Evolutionary conservation across 2,888 invertebrate genomes (phyloP).

Genomic region (Zele albiditarsus): DNA sequence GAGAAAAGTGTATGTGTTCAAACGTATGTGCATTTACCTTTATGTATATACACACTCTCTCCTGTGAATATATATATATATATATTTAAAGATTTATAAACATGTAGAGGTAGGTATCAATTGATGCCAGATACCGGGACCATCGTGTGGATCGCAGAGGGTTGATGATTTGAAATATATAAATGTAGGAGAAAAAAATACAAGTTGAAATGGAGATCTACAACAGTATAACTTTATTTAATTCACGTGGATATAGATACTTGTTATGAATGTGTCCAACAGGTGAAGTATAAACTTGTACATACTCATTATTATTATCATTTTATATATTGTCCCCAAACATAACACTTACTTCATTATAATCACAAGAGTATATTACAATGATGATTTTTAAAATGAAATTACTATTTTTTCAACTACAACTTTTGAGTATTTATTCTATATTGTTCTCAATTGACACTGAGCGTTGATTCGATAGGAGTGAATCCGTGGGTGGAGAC

Average conservation of each 20-base stretch:
- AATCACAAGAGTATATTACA: no score
- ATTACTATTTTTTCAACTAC: background rate
- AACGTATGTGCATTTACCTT: background rate
- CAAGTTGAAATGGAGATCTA: background rate
- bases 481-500: background rate
- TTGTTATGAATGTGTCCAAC: slow-evolving; percentile 9
- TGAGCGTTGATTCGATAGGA: background rate
- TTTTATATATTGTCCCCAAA: background rate
- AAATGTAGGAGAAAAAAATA: background rate
- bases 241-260: background rate
- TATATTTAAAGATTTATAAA: background rate
- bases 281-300: background rate
- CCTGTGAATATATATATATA: background rate
- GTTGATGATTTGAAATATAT: background rate
- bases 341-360: no score
- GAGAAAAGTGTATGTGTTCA: background rate
- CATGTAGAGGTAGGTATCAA: background rate
- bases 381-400: background rate
- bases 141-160: background rate
- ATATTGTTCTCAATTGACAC: background rate
- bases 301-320: background rate
- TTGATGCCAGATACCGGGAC: background rate
- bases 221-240: background rate
- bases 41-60: background rate
- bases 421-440: background rate